Evolutionary conservation across 2,113 vertebrate genomes (phyloP).

Genomic region (Oncorhynchus masou): DNA sequence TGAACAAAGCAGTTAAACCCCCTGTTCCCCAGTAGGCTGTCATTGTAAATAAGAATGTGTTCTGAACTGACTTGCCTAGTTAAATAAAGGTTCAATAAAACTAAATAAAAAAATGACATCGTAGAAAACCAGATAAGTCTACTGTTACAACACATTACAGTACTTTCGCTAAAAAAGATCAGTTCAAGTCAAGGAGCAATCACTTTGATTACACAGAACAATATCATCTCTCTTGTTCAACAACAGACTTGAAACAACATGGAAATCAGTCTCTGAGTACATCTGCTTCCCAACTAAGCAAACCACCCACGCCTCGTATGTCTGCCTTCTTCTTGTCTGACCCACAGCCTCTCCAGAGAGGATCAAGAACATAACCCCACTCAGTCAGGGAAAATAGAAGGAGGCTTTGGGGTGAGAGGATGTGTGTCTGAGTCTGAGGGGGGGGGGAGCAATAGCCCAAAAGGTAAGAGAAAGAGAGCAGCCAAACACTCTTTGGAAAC

Average conservation of each 20-base stretch:
- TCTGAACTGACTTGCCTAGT: too few relatives aligned
- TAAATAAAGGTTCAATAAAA: too few relatives aligned
- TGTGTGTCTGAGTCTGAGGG: not conserved
- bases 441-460: not conserved
- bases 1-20: too few relatives aligned
- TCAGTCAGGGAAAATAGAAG: not conserved
- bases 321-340: not conserved
- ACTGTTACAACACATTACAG: not conserved
- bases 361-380: not conserved
- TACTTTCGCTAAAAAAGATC: not conserved
- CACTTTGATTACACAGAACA: not conserved
- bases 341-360: not conserved
- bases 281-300: not conserved
- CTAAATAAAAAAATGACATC: not conserved
- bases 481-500: slow-evolving; percentile 56
- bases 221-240: not conserved
- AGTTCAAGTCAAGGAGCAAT: not conserved
- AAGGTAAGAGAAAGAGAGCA: slow-evolving; percentile 21
- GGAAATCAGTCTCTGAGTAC: not conserved
- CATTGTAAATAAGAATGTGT: too few relatives aligned
- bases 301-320: not conserved
- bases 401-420: not conserved
- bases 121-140: not conserved
- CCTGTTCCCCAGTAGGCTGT: too few relatives aligned
- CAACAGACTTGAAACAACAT: not conserved